These are phyloP conservation scores for Dasypus novemcinctus DNA, from an alignment of 2,113 vertebrate species.

Conservation along the genomic window DNA sequence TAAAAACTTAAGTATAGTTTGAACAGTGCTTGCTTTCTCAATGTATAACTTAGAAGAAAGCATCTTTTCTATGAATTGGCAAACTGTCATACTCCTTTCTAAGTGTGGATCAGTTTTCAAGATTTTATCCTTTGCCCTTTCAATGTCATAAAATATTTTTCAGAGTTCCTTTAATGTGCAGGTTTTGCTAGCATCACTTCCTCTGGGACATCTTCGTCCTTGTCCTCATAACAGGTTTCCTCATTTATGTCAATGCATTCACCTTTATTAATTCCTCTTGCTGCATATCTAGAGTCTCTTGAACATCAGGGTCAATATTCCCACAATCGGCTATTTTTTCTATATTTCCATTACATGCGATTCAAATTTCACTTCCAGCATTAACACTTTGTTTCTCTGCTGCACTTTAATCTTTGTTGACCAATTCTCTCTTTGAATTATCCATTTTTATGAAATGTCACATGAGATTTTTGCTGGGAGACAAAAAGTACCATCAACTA, in stretches of 20 bases:
- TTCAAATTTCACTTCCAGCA: neutral
- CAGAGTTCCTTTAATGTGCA: neutral
- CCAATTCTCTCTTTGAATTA: neutral
- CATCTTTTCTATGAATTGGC: neutral
- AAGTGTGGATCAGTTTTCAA: neutral
- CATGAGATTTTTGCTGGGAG: neutral
- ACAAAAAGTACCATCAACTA: neutral
- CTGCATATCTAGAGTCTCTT: neutral
- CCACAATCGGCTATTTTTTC: neutral
- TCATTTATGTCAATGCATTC: neutral
- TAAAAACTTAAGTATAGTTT: neutral
- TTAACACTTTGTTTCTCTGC: neutral
- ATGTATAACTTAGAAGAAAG: neutral
- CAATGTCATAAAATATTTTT: neutral
- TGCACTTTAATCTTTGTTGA: constrained; percentile 19
- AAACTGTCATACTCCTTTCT: neutral
- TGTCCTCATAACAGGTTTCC: neutral
- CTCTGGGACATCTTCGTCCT: neutral
- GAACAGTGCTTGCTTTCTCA: neutral
- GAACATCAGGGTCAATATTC: neutral
- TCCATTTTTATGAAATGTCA: neutral
- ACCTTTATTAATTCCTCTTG: neutral
- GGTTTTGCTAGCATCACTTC: neutral
- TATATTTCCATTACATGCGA: neutral
- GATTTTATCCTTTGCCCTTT: neutral